Evolutionary conservation across 2,113 vertebrate genomes (phyloP), one percentile per base, ranked within the genome.

Genomic region (Anas platyrhynchos): DNA sequence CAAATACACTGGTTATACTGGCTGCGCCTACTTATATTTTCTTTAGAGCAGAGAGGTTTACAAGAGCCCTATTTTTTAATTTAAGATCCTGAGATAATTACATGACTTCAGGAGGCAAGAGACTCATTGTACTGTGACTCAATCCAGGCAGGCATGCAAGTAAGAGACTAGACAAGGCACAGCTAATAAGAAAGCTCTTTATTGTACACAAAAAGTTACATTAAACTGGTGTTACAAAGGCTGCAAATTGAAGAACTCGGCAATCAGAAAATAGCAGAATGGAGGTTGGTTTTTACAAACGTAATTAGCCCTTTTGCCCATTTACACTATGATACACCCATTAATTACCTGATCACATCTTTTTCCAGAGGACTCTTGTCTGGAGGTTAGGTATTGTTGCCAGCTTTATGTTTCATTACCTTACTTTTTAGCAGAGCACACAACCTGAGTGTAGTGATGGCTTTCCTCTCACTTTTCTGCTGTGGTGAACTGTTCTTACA

Each of bases 81-180:
- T 86, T 56, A 48, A 86, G 88, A 80, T 86, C 34, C 76, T 72
- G 88, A 88, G 88, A 83, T 94, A 83, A 94, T 80, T 50, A 43
- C 66, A 20, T 11, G 80, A 56, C 84, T 74, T 75, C 9, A 20
- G 83, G 84, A 94, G 80, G 87, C 71, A 66, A 52, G 91, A 96
- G 88, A 54, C 80, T 88, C 87, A 25, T 93, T 80, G 92, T 87
- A 65, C 73, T 23, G 56, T 86, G 88, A 93, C 88, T 96, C 91
- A 88, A 6, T 52, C 76, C 52, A n/a, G 83, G 79, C 86, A 69
- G 89, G 71, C 74, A 7, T 50, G 86, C 43, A 20, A 69, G 50
- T 7, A 58, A 80, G 89, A 83, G 68, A 61, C 62, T 1, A 66
- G 86, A 72, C 32, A 38, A 89, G n/a, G 26, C 86, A 26, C 48